phyloP scores from a whole-genome alignment of 2,888 invertebrate species.

The Graphium colonna region DNA sequence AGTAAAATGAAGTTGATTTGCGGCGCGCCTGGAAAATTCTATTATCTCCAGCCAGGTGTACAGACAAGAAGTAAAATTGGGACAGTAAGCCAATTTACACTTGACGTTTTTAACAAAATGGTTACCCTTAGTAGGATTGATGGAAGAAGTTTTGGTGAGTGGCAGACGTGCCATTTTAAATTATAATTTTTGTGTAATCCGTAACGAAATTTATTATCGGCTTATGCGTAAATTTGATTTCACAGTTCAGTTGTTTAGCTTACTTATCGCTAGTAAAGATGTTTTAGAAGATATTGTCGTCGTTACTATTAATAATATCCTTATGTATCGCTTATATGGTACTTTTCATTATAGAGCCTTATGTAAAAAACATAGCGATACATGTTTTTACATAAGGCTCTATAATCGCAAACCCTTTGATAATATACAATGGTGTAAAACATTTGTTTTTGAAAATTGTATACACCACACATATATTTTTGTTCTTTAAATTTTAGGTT shows the following conservation, averaged over 20 bases:
- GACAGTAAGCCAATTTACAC: conserved; percentile 8
- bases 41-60: conserved; percentile 23
- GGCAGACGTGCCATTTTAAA: neutral
- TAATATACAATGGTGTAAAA: too few species aligned
- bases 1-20: conserved; percentile 22
- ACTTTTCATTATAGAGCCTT: too few species aligned
- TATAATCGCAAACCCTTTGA: too few species aligned
- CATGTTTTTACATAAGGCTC: too few species aligned
- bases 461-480: too few species aligned
- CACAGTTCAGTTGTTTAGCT: neutral
- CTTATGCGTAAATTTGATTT: neutral
- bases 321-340: too few species aligned
- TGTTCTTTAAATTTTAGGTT: too few species aligned
- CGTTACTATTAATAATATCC: too few species aligned
- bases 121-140: neutral
- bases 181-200: neutral
- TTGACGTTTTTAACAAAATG: neutral
- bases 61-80: conserved; percentile 14
- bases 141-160: neutral
- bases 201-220: neutral
- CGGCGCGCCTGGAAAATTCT: conserved; percentile 20
- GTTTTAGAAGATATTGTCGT: too few species aligned
- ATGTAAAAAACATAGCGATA: too few species aligned
- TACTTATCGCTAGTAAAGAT: too few species aligned
- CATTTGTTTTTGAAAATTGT: too few species aligned